A percentile compares a stretch with the other conserved stretches of the same genome.
Conservation (phyloP, 2,113 vertebrate species). For the Malurus melanocephalus region DNA sequence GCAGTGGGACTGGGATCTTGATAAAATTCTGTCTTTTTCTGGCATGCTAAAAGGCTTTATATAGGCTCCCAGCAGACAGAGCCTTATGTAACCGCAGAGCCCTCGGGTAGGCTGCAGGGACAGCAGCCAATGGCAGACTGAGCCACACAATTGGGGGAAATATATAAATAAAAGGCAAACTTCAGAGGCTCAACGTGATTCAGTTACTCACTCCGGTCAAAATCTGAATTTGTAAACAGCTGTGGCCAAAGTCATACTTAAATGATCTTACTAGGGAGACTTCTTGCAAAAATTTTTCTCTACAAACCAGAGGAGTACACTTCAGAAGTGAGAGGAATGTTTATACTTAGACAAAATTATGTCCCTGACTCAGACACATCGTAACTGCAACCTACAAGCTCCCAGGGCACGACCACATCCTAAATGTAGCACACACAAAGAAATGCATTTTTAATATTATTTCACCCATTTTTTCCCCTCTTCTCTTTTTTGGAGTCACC, state of each 20-base stretch:
- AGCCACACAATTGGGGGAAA: constrained; percentile 48
- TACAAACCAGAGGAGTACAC: neutral
- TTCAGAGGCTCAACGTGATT: constrained; percentile 35
- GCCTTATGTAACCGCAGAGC: constrained; percentile 60
- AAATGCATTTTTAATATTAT: neutral
- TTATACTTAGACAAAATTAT: neutral
- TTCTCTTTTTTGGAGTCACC: neutral
- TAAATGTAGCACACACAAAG: neutral
- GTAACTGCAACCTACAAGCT: neutral
- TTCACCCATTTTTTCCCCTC: neutral
- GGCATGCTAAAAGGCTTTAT: constrained; percentile 41
- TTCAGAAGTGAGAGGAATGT: neutral
- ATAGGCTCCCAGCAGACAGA: constrained; percentile 50
- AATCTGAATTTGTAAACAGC: constrained; percentile 41
- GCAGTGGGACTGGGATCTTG: neutral
- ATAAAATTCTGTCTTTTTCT: constrained; percentile 37
- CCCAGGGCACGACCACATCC: neutral
- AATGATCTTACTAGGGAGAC: neutral
- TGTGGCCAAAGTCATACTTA: neutral
- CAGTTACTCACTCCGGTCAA: constrained; percentile 31
- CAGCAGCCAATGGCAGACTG: constrained; percentile 41
- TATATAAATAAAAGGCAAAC: constrained; percentile 61
- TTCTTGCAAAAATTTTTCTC: constrained; percentile 11
- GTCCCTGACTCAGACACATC: neutral
- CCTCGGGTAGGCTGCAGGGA: constrained; percentile 48